A percentile compares a stretch with the other conserved stretches of the same genome.
Conservation (phyloP, 2,797 vertebrate species). For the Acomys russatus region DNA sequence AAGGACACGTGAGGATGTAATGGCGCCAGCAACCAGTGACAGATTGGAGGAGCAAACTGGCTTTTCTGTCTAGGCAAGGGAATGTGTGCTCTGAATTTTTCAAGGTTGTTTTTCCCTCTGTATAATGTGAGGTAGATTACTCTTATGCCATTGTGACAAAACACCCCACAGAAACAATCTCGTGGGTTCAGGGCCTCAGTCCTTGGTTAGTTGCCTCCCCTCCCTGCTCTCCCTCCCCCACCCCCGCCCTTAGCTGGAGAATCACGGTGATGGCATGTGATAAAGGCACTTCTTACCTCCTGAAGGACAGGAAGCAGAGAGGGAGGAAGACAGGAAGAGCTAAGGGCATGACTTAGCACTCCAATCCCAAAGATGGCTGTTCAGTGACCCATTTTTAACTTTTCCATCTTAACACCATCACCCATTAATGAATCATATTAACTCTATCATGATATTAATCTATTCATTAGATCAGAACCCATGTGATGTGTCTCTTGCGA, state of each 20-base stretch:
- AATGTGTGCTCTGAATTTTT: not conserved
- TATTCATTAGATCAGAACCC: not conserved
- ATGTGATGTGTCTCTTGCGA: not conserved
- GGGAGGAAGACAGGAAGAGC: not conserved
- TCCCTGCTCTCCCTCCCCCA: too few species aligned
- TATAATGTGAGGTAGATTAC: not conserved
- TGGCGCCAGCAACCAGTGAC: not conserved
- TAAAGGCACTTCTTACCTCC: not conserved
- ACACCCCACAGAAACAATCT: not conserved
- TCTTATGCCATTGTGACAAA: not conserved
- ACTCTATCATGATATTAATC: not conserved
- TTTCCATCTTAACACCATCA: not conserved
- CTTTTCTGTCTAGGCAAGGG: not conserved
- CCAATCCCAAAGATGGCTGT: not conserved
- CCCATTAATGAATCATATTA: not conserved
- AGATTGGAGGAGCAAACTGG: not conserved
- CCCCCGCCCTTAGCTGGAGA: not conserved
- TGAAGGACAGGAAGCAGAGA: not conserved
- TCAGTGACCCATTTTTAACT: not conserved
- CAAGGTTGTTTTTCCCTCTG: too few species aligned
- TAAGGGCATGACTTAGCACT: not conserved
- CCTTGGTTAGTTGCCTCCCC: not conserved
- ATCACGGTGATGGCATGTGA: not conserved
- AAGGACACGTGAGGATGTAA: not conserved
- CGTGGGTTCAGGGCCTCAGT: not conserved